Evolutionary conservation across 2,888 invertebrate genomes (phyloP), one percentile per base, ranked within the genome.

Genomic region (Gastracanthus pulcherrimus): DNA sequence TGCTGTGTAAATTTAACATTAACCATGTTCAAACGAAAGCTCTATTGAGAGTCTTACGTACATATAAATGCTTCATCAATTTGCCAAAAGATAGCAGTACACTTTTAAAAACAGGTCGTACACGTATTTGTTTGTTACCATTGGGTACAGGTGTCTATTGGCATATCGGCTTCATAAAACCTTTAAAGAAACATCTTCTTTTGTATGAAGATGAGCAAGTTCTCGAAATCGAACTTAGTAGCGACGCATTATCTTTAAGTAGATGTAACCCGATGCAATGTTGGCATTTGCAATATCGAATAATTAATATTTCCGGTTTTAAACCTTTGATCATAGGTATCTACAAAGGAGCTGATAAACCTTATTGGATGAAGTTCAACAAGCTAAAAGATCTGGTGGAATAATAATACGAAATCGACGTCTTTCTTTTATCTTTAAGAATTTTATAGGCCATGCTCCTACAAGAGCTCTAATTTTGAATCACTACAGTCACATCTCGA

Each of bases 271-370:
- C 48, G 16, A 34, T 11, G 2, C 69, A 69, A 29, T 69, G 16
- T 48, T 69, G 69, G 69, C 69, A 48, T 6, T 19, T 69, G 3
- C 69, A 69, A n/a, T 69, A n/a, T n/a, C 41, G 69, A 31, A 19
- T 69, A 5, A 29, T 34, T 1, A 69, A 69, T 51, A 64, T 64
- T n/a, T n/a, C 38, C 7, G 36, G 64, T n/a, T 64, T 36, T n/a
- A 64, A 64, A 11, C 64, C 64, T 4, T 38, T 64, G 19, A 38
- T 64, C 3, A 26, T 38, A 2, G 64, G 64, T 16, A 64, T 70
- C 11, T 70, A 70, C 34, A 29, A 70, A 34, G 70, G 70, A 19
- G 19, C n/a, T 31, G 11, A 16, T 6, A 70, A 70, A 51, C 70
- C 51, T 48, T 34, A 16, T 3, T 67, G 11, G 67, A 67, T 16